Base-by-base conservation (phyloP, 23 tunicate species). In the Ascidia mentula region DNA sequence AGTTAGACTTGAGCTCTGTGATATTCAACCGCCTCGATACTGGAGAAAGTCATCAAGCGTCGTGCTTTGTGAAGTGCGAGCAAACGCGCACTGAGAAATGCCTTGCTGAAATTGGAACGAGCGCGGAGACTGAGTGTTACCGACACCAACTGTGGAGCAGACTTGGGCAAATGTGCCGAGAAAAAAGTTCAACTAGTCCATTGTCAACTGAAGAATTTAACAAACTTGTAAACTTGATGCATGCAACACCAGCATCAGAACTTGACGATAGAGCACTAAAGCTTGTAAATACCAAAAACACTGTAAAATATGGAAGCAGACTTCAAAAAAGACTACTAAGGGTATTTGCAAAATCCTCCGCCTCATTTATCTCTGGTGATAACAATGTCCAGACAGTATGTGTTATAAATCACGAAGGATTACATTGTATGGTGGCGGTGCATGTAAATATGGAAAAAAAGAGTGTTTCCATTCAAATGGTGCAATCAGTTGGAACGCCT, bases 101-200 rank as follows among this genome's bases (percentile, higher is more conserved):
- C 12, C 74, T 86, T 28, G 34, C 45, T 22, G 70, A 86, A 18
- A 39, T 79, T 37, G 38, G 78, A 0, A 33, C 32, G 0, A 31
- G 59, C 22, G 90, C 84, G 28, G 73, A 36, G 15, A 79, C 59
- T 32, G 90, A 86, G 59, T 86, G 90, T 61, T 86, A 79, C 36
- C 79, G 90, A 0, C 59, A 40, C 33, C 45, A 78, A 20, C 59
- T 86, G 42, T 86, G 90, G 90, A 40, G 79, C 26, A 79, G 71
- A 46, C 46, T 86, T 18, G 60, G 38, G 37, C 81, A 39, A 28
- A 33, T 60, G 38, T 83, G 87, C 87, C 73, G 76, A 31, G 87
- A 83, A 13, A 83, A 83, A 36, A 38, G 3, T 6, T 83, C n/a
- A 30, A 69, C 39, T 1, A 75, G 39, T 24, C 7, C 81, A 22